phyloP scores from a whole-genome alignment of 2,797 vertebrate species.

The Sebastolobus alascanus region DNA sequence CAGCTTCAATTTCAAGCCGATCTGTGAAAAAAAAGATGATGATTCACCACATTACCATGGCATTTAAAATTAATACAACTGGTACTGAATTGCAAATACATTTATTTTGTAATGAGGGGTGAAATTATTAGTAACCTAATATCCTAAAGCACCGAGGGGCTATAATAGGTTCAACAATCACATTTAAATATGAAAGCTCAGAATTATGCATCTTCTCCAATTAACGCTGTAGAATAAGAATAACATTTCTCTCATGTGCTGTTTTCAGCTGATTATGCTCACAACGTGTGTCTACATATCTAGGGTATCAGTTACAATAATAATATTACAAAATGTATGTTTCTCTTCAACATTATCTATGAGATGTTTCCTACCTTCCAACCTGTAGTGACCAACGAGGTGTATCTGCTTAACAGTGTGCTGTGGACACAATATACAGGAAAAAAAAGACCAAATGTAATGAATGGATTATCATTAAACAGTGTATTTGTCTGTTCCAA shows the following conservation, averaged over 20 bases:
- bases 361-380: neutral
- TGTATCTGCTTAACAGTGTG: neutral
- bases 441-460: neutral
- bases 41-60: neutral
- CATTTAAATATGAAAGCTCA: neutral
- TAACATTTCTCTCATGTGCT: neutral
- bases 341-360: neutral
- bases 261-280: no score
- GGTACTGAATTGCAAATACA: neutral
- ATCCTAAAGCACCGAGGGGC: neutral
- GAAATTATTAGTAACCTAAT: neutral
- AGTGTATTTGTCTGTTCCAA: no score
- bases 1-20: neutral
- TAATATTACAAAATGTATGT: neutral
- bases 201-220: neutral
- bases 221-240: neutral
- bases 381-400: neutral
- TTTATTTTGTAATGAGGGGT: neutral
- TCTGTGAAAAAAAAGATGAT: neutral
- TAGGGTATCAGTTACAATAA: neutral
- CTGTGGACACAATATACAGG: neutral
- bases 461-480: no score
- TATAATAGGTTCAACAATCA: neutral
- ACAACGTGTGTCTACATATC: neutral
- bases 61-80: neutral